Evolutionary conservation across 2,797 vertebrate genomes (phyloP), one percentile per base, ranked within the genome.

Genomic region (Carduelis carduelis): DNA sequence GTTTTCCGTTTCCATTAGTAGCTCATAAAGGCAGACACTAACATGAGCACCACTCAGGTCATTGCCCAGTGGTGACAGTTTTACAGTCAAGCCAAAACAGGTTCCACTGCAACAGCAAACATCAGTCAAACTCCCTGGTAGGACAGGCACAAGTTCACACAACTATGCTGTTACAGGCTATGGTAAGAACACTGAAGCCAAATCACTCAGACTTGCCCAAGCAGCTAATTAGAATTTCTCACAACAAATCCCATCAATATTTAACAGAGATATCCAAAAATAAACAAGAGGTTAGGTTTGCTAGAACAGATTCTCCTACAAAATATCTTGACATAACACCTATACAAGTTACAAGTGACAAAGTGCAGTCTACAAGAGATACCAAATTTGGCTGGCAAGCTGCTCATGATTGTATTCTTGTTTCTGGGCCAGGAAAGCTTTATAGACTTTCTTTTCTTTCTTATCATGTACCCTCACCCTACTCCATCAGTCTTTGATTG

Each of bases 191-290:
- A 39, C 14, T 28, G 26, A 52, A 18, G 28, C 26, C 41, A 83
- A 71, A 55, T 37, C 71, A 76, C 24, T 94, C 8, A 4, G 53
- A 55, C 43, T 83, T 89, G 65, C 65, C 61, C 83, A 91, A 75
- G 70, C 77, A 95, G 79, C 92, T 89, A 79, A 82, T 64, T 68
- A 86, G 71, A 91, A 85, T 69, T 83, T 95, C 71, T 86, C 57
- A n/a, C 52, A 90, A 85, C n/a, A 88, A 92, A 96, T 44, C 47
- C n/a, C 68, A 94, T 50, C 80, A 65, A 85, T 35, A 72, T 72
- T 95, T 77, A 85, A 82, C 20, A 69, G 71, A 80, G 52, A 95
- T 72, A 71, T 5, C 50, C 18, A 8, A 76, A 89, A 94, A 94
- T 55, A 80, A 88, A 91, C 37, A 81, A 41, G 55, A 9, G 18